A percentile compares a stretch with the other conserved stretches of the same genome.
These are phyloP conservation scores for Lasioglossum figueresi DNA, from an alignment of 2,888 invertebrate species.

Conservation along the genomic window DNA sequence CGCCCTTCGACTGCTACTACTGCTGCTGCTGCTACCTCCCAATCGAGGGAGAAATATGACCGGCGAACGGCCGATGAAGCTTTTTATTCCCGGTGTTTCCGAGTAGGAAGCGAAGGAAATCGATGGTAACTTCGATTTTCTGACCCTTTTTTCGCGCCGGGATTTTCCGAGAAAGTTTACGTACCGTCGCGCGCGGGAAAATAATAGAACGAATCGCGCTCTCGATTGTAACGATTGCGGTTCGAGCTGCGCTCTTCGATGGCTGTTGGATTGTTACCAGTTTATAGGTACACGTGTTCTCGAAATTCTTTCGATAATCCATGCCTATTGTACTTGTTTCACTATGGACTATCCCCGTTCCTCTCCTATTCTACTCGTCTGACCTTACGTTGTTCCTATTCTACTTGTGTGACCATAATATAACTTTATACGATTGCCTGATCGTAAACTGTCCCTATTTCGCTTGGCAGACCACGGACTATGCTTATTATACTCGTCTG, in stretches of 20 bases:
- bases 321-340: not conserved
- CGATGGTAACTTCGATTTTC: conserved; percentile 6
- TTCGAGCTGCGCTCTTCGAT: not conserved
- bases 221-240: not conserved
- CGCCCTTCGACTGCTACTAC: not conserved
- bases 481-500: not conserved
- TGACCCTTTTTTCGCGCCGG: not conserved
- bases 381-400: not conserved
- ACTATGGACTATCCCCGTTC: not conserved
- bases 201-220: not conserved
- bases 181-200: not conserved
- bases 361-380: not conserved
- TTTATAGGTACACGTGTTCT: not conserved
- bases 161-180: conserved; percentile 13
- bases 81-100: conserved; percentile 13
- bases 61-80: conserved; percentile 9
- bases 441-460: not conserved
- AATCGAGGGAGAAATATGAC: conserved; percentile 8
- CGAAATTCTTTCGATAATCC: not conserved
- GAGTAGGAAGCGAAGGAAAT: conserved; percentile 11
- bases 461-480: not conserved
- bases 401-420: not conserved
- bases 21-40: not conserved
- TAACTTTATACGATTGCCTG: not conserved
- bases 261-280: not conserved